These are phyloP conservation scores for Germaria angustata DNA, from an alignment of 2,888 invertebrate genomes.

Conservation along the genomic window DNA sequence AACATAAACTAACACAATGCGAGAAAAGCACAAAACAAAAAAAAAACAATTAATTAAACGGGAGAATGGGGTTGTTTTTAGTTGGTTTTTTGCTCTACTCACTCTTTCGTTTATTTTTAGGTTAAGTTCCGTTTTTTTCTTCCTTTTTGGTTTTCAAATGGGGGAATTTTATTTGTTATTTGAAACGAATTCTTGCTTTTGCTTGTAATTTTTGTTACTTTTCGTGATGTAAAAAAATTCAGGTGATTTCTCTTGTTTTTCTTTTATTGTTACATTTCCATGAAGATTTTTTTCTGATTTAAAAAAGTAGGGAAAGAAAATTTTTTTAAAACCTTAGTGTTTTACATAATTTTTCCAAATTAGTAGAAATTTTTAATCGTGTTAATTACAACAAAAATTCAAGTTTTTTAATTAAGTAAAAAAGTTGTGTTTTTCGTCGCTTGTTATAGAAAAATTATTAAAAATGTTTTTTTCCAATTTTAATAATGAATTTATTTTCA, in stretches of 20 bases:
- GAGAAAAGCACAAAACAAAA: conserved; percentile 10
- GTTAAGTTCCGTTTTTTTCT: conserved; percentile 61
- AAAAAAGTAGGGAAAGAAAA: conserved; percentile 25
- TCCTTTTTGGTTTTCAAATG: conserved; percentile 33
- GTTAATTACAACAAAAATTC: not conserved
- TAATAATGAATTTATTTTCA: conserved; percentile 59
- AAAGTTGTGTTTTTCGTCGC: conserved; percentile 15
- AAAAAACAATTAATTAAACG: not conserved
- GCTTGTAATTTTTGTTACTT: conserved; percentile 33
- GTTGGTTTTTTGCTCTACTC: conserved; percentile 55
- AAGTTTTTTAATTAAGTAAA: not conserved
- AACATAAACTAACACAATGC: conserved; percentile 19
- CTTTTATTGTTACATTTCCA: conserved; percentile 43
- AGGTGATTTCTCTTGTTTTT: conserved; percentile 49
- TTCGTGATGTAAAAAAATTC: conserved; percentile 48
- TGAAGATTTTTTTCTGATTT: conserved; percentile 25
- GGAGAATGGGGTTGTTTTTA: conserved; percentile 57
- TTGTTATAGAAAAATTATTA: conserved; percentile 40
- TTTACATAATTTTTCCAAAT: conserved; percentile 58
- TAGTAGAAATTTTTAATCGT: not conserved
- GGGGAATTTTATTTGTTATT: conserved; percentile 42
- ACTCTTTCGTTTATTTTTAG: conserved; percentile 61
- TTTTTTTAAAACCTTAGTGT: conserved; percentile 12
- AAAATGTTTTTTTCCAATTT: conserved; percentile 26
- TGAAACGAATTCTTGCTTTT: conserved; percentile 35